Base-by-base conservation (phyloP, 2,113 vertebrate genomes). In the Saccopteryx leptura region DNA sequence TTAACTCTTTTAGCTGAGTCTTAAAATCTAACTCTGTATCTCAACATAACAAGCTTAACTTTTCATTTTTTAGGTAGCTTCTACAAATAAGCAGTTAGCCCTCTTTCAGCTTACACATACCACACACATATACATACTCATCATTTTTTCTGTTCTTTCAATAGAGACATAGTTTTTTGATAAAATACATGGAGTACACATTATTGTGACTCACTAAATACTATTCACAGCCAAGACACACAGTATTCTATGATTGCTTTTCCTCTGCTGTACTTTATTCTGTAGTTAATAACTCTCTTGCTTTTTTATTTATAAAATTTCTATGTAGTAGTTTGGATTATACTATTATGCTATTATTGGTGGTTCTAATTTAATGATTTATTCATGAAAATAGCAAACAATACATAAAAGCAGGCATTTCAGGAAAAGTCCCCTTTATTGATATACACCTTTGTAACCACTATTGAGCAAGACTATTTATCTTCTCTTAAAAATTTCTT, bases 261-360 rank as follows among this genome's bases (percentile, higher is more conserved):
- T 80, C 33, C 26, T 96, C 61, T 81, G 54, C n/a, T 39, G 19
- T 18, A 28, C 28, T 85, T 76, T 7, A 82, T 48, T 82, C 26
- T 39, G 8, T 54, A 68, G 85, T 54, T 78, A 66, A 63, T 68
- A 19, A 54, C 19, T 68, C 31, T 72, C 66, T 75, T 50, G 8
- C n/a, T 78, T 92, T 90, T 39, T 52, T 61, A 89, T 75, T 85
- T 89, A 81, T 69, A 80, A 86, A 78, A 19, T 94, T 52, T 72
- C 74, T 48, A 60, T 52, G 9, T 39, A 83, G 46, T 54, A n/a
- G 26, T 85, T 95, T 72, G 68, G 23, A 75, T 68, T 81, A 56
- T 68, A 61, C 6, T 50, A 68, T 10, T 66, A 63, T 52, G 33
- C 2, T 93, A 50, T 58, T 61, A 68, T 63, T 52, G 58, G 28